These are phyloP conservation scores for Tetropium fuscum DNA, from an alignment of 2,888 invertebrate species.

Conservation along the genomic window DNA sequence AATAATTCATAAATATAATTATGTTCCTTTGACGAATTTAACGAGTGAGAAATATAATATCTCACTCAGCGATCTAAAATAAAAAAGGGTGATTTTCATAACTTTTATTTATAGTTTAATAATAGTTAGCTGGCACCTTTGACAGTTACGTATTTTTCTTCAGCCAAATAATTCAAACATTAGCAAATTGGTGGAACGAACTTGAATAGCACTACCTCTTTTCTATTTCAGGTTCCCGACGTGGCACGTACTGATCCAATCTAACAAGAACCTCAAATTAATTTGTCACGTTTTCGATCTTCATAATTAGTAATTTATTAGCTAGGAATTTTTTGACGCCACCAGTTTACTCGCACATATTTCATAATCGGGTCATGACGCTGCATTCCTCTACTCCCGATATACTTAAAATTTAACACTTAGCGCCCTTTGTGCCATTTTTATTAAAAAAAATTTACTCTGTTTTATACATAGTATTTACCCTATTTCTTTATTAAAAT, in stretches of 20 bases:
- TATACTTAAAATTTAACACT: slow-evolving; percentile 35
- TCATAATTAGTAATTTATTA: slow-evolving; percentile 26
- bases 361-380: slow-evolving; percentile 44
- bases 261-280: slow-evolving; percentile 25
- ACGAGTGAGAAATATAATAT: too few species aligned
- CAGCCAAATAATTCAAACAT: too few species aligned
- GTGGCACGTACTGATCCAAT: slow-evolving; percentile 38
- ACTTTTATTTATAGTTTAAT: too few species aligned
- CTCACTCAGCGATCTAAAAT: too few species aligned
- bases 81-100: too few species aligned
- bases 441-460: slow-evolving; percentile 34
- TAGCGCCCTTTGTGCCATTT: slow-evolving; percentile 45
- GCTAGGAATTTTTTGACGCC: slow-evolving; percentile 28
- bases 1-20: too few species aligned
- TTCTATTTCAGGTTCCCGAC: slow-evolving; percentile 35
- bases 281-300: slow-evolving; percentile 20
- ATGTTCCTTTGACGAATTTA: too few species aligned
- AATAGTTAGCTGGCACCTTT: too few species aligned
- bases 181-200: too few species aligned
- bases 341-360: slow-evolving; percentile 29
- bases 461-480: slow-evolving; percentile 26
- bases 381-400: slow-evolving; percentile 47
- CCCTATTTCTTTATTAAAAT: slow-evolving; percentile 26
- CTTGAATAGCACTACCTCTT: not conserved
- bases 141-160: too few species aligned